Conservation (phyloP, 2,888 invertebrate species). For the Rhyacophila evoluta region DNA sequence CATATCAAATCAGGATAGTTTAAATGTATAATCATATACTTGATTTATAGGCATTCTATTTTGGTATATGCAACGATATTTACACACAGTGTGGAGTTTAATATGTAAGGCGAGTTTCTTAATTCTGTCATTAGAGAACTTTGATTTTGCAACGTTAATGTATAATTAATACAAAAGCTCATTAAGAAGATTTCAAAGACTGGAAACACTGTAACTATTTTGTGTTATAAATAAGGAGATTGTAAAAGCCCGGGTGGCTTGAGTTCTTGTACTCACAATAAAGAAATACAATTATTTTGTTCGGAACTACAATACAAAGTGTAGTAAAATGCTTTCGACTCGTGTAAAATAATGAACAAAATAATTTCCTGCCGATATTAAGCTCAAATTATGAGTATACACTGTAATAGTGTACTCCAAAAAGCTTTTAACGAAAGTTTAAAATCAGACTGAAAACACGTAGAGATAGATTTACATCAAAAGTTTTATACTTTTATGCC, state of each 20-base stretch:
- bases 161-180: background rate
- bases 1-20: too few relatives aligned
- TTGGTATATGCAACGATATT: too few relatives aligned
- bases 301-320: background rate
- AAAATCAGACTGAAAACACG: too few relatives aligned
- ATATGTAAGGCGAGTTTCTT: too few relatives aligned
- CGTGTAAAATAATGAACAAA: background rate
- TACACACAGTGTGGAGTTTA: too few relatives aligned
- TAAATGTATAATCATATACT: too few relatives aligned
- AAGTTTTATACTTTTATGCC: too few relatives aligned
- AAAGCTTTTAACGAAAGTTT: background rate
- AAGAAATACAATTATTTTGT: constrained; percentile 10
- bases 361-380: background rate
- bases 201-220: background rate
- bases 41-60: too few relatives aligned
- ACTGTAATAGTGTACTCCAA: background rate
- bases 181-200: background rate
- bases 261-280: background rate
- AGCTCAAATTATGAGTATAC: background rate
- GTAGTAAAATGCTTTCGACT: background rate
- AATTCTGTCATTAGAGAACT: too few relatives aligned
- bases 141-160: background rate
- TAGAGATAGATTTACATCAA: too few relatives aligned
- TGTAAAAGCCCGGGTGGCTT: background rate
- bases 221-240: background rate